phyloP scores from a whole-genome alignment of 2,888 invertebrate species.

The Drosophila vallismaia region DNA sequence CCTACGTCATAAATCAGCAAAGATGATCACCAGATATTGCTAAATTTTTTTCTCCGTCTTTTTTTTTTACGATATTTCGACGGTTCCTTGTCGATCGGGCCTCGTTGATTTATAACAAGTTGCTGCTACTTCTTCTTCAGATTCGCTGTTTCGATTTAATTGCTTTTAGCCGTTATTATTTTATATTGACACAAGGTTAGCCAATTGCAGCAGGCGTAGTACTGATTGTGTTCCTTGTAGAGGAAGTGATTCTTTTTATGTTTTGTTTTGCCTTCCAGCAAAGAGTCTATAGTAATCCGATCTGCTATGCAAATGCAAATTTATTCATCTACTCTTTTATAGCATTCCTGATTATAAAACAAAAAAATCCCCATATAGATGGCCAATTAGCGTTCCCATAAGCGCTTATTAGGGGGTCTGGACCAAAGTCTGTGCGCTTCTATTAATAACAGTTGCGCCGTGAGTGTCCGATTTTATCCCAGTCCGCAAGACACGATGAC shows the following conservation, averaged over 20 bases:
- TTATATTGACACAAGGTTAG: conserved; percentile 61
- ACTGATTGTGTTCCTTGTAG: conserved; percentile 47
- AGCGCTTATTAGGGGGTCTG: conserved; percentile 42
- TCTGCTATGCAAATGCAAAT: conserved; percentile 10
- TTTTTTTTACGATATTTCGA: conserved; percentile 20
- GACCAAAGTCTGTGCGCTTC: conserved; percentile 28
- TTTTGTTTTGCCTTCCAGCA: neutral
- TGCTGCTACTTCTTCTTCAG: conserved; percentile 57
- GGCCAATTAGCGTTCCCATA: conserved; percentile 60
- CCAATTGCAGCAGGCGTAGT: conserved; percentile 44
- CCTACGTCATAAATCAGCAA: conserved; percentile 35
- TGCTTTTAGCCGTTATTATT: conserved; percentile 70
- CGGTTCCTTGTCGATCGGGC: conserved; percentile 30
- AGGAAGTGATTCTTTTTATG: conserved; percentile 54
- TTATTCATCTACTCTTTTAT: conserved; percentile 38
- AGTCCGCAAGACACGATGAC: conserved; percentile 42
- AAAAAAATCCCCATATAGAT: conserved; percentile 32
- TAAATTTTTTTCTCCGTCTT: conserved; percentile 10
- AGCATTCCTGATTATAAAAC: conserved; percentile 43
- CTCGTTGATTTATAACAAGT: conserved; percentile 70
- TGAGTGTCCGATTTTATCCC: conserved; percentile 28
- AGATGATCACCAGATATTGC: conserved; percentile 6
- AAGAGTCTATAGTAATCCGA: neutral
- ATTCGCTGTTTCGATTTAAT: conserved; percentile 63
- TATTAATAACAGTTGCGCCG: conserved; percentile 32